Evolutionary conservation across 2,888 invertebrate genomes (phyloP).

Genomic region (Azorinus chamasolen): DNA sequence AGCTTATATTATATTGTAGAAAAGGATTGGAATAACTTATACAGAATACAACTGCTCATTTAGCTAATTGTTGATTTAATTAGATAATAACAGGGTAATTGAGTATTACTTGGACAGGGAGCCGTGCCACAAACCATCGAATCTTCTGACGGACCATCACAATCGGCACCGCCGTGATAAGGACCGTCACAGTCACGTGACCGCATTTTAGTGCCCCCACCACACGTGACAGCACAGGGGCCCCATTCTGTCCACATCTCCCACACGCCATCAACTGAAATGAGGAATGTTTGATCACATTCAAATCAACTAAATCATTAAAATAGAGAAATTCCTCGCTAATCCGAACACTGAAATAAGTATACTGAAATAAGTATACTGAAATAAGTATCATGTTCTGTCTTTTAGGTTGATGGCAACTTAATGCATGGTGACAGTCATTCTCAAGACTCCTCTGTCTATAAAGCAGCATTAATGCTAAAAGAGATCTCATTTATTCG

Average conservation of each 20-base stretch:
- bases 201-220: constrained; percentile 69
- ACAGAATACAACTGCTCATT: too few species aligned
- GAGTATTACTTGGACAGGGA: constrained; percentile 74
- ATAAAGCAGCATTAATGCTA: too few species aligned
- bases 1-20: too few species aligned
- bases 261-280: constrained; percentile 79
- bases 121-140: constrained; percentile 63
- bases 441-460: too few species aligned
- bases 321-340: too few species aligned
- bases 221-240: constrained; percentile 77
- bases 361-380: too few species aligned
- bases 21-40: too few species aligned
- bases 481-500: too few species aligned
- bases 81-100: background rate
- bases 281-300: background rate
- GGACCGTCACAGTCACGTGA: constrained; percentile 75
- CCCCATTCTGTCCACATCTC: constrained; percentile 74
- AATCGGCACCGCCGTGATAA: constrained; percentile 73
- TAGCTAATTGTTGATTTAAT: background rate
- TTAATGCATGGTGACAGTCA: too few species aligned
- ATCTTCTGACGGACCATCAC: constrained; percentile 66
- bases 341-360: too few species aligned
- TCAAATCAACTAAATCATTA: background rate
- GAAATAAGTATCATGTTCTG: too few species aligned
- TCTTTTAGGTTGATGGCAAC: too few species aligned